A percentile compares a stretch with the other conserved stretches of the same genome.
These are phyloP conservation scores for Tenthredo scrophulariae DNA, from an alignment of 2,888 invertebrate genomes.

Conservation along the genomic window DNA sequence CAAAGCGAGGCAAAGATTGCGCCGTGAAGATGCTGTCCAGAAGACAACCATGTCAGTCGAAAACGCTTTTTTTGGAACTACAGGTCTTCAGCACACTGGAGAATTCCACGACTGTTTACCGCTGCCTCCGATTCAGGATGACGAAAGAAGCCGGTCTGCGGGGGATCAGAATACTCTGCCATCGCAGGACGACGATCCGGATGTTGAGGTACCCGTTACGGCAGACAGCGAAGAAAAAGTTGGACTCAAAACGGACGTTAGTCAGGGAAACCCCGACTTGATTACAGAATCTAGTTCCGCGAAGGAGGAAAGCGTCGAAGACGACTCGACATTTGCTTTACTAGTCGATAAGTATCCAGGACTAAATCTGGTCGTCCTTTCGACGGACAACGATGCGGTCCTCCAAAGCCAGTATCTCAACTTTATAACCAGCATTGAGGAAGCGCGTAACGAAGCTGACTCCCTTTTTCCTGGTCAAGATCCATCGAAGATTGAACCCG, in stretches of 20 bases:
- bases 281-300: neutral
- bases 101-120: conserved; percentile 77
- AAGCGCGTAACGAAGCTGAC: conserved; percentile 56
- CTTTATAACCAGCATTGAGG: conserved; percentile 72
- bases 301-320: neutral
- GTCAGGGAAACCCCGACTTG: neutral
- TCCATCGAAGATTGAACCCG: neutral
- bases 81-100: conserved; percentile 73
- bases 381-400: conserved; percentile 59
- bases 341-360: conserved; percentile 58
- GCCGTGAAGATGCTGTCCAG: conserved; percentile 70
- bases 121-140: conserved; percentile 66
- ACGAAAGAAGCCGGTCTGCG: neutral
- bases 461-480: neutral
- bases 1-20: conserved; percentile 66
- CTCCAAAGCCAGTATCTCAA: conserved; percentile 68
- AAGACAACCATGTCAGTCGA: conserved; percentile 65
- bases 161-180: neutral
- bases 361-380: conserved; percentile 62
- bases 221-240: neutral
- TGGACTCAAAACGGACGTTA: neutral
- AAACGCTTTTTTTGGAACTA: conserved; percentile 62
- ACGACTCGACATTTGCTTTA: neutral
- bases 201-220: neutral
- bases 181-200: neutral